Evolutionary conservation across 1,140 invertebrate genomes (phyloP).

Genomic region (Cydia amplana): DNA sequence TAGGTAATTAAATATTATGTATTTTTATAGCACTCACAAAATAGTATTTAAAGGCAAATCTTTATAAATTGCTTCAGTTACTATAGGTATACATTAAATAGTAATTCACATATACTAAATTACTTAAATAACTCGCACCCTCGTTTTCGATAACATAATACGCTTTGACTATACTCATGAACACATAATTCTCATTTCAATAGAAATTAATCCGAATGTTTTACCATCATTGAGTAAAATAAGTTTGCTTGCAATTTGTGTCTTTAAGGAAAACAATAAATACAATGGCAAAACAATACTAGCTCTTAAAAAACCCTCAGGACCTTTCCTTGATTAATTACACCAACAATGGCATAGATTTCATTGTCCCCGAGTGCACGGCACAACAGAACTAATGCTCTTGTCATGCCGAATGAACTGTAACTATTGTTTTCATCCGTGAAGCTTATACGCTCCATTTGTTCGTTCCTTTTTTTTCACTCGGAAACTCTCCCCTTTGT

Average conservation of each 20-base stretch:
- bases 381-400: conserved; percentile 42
- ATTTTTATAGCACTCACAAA: no score
- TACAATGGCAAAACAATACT: neutral
- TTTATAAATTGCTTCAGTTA: no score
- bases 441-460: conserved; percentile 34
- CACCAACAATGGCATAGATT: conserved; percentile 32
- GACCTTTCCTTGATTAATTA: conserved; percentile 44
- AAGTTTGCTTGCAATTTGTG: neutral
- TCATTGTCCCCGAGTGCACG: conserved; percentile 36
- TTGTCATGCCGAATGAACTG: conserved; percentile 50
- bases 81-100: no score
- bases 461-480: conserved; percentile 29
- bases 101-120: no score
- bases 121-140: no score
- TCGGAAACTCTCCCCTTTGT: neutral
- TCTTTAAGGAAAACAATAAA: neutral
- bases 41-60: no score
- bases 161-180: no score
- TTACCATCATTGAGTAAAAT: no score
- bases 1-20: no score
- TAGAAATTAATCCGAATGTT: no score
- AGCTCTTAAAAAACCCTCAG: conserved; percentile 15
- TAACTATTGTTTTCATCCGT: conserved; percentile 46
- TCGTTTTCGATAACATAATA: no score
- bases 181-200: no score